Base-by-base conservation (phyloP, 2,113 vertebrate genomes). In the Planiliza haematocheilus region DNA sequence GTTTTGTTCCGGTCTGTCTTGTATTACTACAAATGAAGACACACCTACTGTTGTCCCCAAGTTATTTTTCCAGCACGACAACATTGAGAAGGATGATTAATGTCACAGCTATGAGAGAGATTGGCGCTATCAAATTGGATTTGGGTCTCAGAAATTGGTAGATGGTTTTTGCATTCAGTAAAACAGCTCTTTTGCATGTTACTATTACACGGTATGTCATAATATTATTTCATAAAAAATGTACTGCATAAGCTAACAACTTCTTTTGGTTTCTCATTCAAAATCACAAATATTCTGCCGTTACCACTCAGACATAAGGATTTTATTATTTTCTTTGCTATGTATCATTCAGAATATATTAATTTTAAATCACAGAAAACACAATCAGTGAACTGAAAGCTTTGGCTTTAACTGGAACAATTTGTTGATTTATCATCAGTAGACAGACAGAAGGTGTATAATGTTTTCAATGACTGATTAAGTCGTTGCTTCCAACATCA, bases 21-120 rank as follows among this genome's bases (percentile, higher is more conserved):
- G 69, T 66, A 37, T 71, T 66, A 46, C 53, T 77, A 78, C 10
- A 6, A 53, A 83, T 7, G 1, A 51, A 49, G 87, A 84, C 90
- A 91, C 87, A 83, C 86, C 86, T 79, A 87, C 79, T 85, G 75
- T 77, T 79, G 71, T 77, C 34, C 24, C 42, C 0, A 17, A 78
- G 56, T 73, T 65, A 66, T 79, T 82, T 84, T 81, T 81, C 77
- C 67, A 48, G 80, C 53, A 82, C 60, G 34, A 79, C 81, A 81
- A 20, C 65, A 75, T 50, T 82, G 71, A 75, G 18, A 55, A 4
- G 50, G 46, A 74, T 82, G 81, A 88, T 71, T 85, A 83, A 86
- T 66, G 36, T 14, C 13, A 13, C 24, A 81, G 58, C 65, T 80
- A 86, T 80, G 81, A 70, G 9, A 62, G 43, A 10, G 2, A 86